Conservation (phyloP, 2,797 vertebrate species). For the Chaetophractus vellerosus region DNA sequence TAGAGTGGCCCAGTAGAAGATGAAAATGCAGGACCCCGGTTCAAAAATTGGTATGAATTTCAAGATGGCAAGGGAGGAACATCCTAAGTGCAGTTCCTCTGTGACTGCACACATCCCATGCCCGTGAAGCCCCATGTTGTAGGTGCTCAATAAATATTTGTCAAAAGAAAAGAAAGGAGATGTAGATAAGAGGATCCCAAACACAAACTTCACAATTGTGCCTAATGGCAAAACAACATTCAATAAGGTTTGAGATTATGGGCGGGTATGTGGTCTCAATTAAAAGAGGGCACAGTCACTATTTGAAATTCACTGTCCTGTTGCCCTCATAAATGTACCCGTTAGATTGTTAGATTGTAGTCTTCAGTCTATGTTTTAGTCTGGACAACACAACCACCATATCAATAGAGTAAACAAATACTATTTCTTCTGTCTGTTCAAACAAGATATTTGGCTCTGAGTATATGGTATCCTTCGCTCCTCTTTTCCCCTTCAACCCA, state of each 20-base stretch:
- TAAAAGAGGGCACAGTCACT: not conserved
- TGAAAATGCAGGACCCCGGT: not conserved
- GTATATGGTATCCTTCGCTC: not conserved
- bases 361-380: not conserved
- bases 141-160: not conserved
- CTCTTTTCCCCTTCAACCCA: slow-evolving; percentile 24
- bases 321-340: not conserved
- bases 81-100: too few species aligned
- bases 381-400: not conserved
- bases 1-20: not conserved
- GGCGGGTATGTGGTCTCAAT: not conserved
- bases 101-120: not conserved
- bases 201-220: not conserved
- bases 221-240: not conserved
- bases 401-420: slow-evolving; percentile 51
- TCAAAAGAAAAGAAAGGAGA: not conserved
- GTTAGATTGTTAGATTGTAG: not conserved
- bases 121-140: not conserved
- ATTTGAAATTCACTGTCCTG: not conserved
- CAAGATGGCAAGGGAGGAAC: not conserved
- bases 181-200: not conserved
- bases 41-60: not conserved
- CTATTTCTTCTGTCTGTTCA: slow-evolving; percentile 11
- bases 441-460: not conserved
- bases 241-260: not conserved